Evolutionary conservation across 2,888 invertebrate genomes (phyloP).

Genomic region (Plebejus melissa): DNA sequence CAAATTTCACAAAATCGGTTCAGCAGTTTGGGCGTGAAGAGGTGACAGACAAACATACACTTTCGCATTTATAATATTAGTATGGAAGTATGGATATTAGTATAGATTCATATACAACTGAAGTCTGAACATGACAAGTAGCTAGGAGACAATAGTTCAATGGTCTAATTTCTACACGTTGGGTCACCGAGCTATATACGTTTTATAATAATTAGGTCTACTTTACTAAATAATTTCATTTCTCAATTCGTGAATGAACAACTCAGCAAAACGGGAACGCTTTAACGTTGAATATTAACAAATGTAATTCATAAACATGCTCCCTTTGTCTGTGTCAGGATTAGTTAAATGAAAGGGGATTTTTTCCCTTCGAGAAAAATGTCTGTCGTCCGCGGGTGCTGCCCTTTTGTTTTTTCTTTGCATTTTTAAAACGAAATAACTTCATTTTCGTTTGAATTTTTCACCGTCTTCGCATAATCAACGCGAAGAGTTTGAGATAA

Average conservation of each 20-base stretch:
- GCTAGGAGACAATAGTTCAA: too few relatives aligned
- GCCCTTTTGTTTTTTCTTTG: constrained; percentile 59
- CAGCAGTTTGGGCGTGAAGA: too few relatives aligned
- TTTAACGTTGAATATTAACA: constrained; percentile 29
- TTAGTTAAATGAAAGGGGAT: constrained; percentile 63
- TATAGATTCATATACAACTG: too few relatives aligned
- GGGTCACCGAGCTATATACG: too few relatives aligned
- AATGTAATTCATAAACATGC: constrained; percentile 46
- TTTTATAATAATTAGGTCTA: too few relatives aligned
- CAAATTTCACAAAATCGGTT: too few relatives aligned
- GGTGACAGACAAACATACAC: too few relatives aligned
- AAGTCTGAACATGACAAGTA: too few relatives aligned
- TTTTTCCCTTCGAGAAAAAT: constrained; percentile 50
- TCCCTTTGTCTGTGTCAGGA: constrained; percentile 50
- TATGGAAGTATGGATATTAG: too few relatives aligned
- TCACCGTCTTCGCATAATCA: constrained; percentile 68
- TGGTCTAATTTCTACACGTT: too few relatives aligned
- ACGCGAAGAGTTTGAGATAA: constrained; percentile 69
- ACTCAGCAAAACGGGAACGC: not conserved
- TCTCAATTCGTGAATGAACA: not conserved
- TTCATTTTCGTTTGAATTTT: constrained; percentile 68
- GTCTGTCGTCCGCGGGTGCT: constrained; percentile 46
- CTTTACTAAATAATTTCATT: not conserved
- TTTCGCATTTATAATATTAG: too few relatives aligned
- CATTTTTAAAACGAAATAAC: constrained; percentile 75